phyloP scores from a whole-genome alignment of 1,140 invertebrate genomes.

The Drosophila yakuba region DNA sequence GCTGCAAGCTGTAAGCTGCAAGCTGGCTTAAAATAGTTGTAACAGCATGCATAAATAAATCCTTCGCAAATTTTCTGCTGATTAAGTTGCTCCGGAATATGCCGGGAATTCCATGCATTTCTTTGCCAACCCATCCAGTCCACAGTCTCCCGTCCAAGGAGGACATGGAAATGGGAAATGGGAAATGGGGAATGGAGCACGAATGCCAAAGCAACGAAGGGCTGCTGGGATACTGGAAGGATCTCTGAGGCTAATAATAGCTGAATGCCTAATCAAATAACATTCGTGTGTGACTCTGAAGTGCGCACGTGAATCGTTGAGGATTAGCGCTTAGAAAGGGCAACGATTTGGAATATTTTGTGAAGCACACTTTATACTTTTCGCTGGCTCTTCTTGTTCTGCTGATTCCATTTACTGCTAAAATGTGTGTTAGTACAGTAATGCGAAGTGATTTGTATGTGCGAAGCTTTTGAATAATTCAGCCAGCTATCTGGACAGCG shows the following conservation, averaged over 20 bases:
- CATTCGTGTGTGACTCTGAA: neutral
- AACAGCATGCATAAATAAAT: slow-evolving; percentile 1
- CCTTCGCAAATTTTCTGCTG: neutral
- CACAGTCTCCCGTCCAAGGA: no score
- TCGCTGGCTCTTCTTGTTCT: no score
- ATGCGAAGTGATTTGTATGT: no score
- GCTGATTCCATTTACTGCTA: no score
- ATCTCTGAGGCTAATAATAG: slow-evolving; percentile 2
- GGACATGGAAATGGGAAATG: neutral
- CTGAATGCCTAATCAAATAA: slow-evolving; percentile 5
- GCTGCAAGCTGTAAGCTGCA: neutral
- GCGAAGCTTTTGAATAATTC: no score
- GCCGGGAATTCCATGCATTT: neutral
- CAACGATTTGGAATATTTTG: neutral
- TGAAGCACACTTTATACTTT: no score
- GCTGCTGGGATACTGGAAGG: neutral
- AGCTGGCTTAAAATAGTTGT: slow-evolving; percentile 1
- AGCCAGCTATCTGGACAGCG: neutral
- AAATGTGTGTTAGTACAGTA: no score
- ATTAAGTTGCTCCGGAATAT: neutral
- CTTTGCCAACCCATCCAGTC: neutral
- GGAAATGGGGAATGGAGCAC: neutral
- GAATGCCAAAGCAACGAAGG: slow-evolving; percentile 8
- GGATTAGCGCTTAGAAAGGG: neutral
- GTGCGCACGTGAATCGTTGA: no score